Evolutionary conservation across 1,140 invertebrate genomes (phyloP), one percentile per base, ranked within the genome.

Genomic region (Drosophila hydei): DNA sequence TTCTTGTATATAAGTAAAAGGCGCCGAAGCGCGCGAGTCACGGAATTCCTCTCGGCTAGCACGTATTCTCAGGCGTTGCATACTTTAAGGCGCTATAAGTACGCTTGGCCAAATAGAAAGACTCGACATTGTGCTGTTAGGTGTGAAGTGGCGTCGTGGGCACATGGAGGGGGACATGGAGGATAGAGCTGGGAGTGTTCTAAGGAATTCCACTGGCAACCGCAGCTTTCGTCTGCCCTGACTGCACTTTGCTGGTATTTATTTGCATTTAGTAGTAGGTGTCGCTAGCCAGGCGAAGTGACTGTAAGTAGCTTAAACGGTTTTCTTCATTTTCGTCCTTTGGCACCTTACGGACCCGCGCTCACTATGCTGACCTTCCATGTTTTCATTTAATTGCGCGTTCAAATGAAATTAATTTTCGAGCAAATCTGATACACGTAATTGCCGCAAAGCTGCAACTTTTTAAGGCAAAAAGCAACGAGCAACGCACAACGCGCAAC

Each of bases 391-490:
- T 85, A 87, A 87, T 85, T 87, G 81, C 77, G 74, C 81, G 70
- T 80, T 81, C 75, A 85, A 80, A 80, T 87, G 70, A 85, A 85
- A 85, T 85, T 85, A 87, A 87, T 87, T 85, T 79, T 64, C 43
- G 45, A 64, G 62, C 8, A 80, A 80, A 65, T 69, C 47, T 63
- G 27, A 64, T 52, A 77, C 62, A 68, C 72, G 63, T 61, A 64
- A 45, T 72, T 74, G 65, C 54, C 43, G 36, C 50, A 56, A 55
- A 60, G 40, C 54, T 70, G 40, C 54, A 64, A 60, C 40, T 62
- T 63, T 65, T 65, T 18, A 23, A 18, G 5, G 12, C 16, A 8
- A n/a, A 6, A 8, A 18, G 21, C 21, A 21, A 54, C 25, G 25
- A 19, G 3, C 9, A 61, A 19, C n/a, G n/a, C n/a, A n/a, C n/a